A percentile compares a stretch with the other conserved stretches of the same genome.
Evolutionary conservation across 2,888 invertebrate species (phyloP).

Genomic region (Erebia ligea): DNA sequence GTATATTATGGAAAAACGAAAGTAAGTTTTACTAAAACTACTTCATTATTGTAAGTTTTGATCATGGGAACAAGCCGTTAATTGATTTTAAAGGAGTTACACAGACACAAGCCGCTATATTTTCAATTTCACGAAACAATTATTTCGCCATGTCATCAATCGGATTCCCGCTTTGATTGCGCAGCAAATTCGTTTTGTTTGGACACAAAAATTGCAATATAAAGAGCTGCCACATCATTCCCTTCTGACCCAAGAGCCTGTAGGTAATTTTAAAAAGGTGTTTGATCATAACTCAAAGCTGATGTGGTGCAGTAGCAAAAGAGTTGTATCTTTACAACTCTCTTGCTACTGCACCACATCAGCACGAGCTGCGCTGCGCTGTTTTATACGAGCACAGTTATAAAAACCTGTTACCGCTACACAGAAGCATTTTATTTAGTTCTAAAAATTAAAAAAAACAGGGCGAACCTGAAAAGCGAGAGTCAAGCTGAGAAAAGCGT

Average conservation of each 20-base stretch:
- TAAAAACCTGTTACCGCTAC: no score
- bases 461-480: no score
- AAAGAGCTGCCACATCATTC: constrained; percentile 84
- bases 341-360: no score
- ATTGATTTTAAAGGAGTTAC: constrained; percentile 62
- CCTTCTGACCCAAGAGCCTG: constrained; percentile 53
- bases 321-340: no score
- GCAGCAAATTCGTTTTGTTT: constrained; percentile 83
- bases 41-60: not conserved
- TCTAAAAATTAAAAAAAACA: no score
- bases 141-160: constrained; percentile 83
- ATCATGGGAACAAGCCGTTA: constrained; percentile 25
- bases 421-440: no score
- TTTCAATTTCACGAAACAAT: constrained; percentile 83
- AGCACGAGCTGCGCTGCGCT: no score
- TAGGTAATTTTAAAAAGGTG: no score
- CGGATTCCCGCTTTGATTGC: constrained; percentile 83
- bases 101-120: constrained; percentile 67
- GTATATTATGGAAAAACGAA: not conserved
- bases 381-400: no score
- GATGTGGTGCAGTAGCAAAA: no score
- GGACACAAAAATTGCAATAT: constrained; percentile 83
- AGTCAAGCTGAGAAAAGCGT: no score
- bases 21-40: not conserved
- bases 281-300: no score